Evolutionary conservation across 2,113 vertebrate species (phyloP).

Genomic region (Bubo bubo): DNA sequence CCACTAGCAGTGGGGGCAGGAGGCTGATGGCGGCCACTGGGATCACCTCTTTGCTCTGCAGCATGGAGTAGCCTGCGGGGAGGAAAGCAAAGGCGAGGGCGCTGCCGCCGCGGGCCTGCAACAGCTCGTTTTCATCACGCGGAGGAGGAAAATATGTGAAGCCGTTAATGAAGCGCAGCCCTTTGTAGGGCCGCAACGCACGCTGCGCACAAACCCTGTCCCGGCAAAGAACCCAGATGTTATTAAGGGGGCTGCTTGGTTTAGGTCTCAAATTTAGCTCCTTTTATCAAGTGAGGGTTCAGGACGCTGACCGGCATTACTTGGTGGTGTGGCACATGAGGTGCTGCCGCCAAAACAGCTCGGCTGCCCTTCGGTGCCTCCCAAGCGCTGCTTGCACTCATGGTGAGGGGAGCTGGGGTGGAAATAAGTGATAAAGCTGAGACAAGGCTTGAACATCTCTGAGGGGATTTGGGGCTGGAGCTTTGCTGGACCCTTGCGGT

Average conservation of each 20-base stretch:
- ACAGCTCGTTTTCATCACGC: not conserved
- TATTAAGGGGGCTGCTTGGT: rapidly evolving
- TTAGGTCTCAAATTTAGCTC: not conserved
- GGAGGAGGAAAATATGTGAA: not conserved
- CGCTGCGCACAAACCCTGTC: not conserved
- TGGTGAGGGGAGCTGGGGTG: rapidly evolving
- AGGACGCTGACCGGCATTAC: rapidly evolving
- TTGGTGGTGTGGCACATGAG: rapidly evolving
- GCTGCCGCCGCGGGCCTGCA: not conserved
- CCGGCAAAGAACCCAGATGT: not conserved
- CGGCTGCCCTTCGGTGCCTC: rapidly evolving
- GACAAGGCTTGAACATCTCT: not conserved
- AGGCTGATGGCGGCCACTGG: slow-evolving; percentile 87
- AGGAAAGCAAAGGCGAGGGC: not conserved
- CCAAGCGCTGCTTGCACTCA: rapidly evolving
- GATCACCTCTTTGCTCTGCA: slow-evolving; percentile 85
- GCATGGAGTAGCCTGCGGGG: slow-evolving; percentile 80
- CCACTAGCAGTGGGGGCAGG: slow-evolving; percentile 82
- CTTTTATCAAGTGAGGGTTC: rapidly evolving
- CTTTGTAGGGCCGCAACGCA: rapidly evolving
- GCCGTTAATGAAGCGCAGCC: not conserved
- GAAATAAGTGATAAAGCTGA: not conserved
- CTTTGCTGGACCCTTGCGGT: not conserved
- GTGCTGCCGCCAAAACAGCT: rapidly evolving
- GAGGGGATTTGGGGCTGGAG: not conserved